Conservation (phyloP, 1,140 invertebrate species). For the Anoplophora glabripennis region DNA sequence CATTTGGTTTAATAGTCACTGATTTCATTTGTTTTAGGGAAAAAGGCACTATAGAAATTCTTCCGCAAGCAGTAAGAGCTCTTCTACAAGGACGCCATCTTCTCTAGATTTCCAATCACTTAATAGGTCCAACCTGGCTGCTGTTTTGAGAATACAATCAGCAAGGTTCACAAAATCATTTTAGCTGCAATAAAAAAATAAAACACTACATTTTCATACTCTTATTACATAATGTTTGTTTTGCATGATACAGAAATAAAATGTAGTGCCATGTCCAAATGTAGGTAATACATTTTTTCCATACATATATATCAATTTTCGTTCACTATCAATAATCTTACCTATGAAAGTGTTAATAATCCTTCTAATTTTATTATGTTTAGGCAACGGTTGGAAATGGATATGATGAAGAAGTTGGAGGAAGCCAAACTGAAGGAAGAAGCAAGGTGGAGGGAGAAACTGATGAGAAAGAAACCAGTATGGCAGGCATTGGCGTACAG, state of each 20-base stretch:
- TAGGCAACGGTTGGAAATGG: slow-evolving; percentile 53
- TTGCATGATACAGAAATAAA: background rate
- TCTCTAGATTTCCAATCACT: slow-evolving; percentile 51
- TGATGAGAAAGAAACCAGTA: slow-evolving; percentile 62
- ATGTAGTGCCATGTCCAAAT: too few species aligned
- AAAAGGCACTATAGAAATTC: slow-evolving; percentile 29
- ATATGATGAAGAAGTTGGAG: slow-evolving; percentile 57
- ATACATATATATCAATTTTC: too few species aligned
- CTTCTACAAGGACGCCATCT: slow-evolving; percentile 45
- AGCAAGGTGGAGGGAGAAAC: slow-evolving; percentile 56
- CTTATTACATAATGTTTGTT: background rate
- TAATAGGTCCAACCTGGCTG: slow-evolving; percentile 66
- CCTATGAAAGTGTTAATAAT: too few species aligned
- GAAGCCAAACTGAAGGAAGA: slow-evolving; percentile 59
- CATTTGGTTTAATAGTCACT: too few species aligned
- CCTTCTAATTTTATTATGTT: background rate
- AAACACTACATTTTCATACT: background rate
- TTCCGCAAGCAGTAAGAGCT: slow-evolving; percentile 39
- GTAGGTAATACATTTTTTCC: too few species aligned
- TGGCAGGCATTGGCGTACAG: slow-evolving; percentile 67
- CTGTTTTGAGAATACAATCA: slow-evolving; percentile 64
- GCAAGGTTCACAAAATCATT: slow-evolving; percentile 50
- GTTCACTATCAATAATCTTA: too few species aligned
- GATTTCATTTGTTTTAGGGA: slow-evolving; percentile 23
- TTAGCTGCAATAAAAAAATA: background rate